These are phyloP conservation scores for Drosophila aldrichi DNA, from an alignment of 2,888 invertebrate species.

Conservation along the genomic window DNA sequence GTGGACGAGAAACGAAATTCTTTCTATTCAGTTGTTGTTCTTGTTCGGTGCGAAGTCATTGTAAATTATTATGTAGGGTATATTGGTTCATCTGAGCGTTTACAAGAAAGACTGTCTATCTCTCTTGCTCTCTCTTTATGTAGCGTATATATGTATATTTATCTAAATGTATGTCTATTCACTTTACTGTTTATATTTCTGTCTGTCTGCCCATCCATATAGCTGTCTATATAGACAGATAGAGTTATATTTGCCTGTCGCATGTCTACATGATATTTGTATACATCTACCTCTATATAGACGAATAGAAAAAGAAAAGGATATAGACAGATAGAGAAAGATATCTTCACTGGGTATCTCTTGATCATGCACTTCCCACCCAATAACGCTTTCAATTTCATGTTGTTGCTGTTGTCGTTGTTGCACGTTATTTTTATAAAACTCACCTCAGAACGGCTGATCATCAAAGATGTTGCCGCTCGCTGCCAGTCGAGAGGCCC, in stretches of 20 bases:
- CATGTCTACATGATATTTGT: not conserved
- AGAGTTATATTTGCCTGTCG: not conserved
- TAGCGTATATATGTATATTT: too few species aligned
- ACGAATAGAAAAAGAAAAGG: too few species aligned
- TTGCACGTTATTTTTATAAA: constrained; percentile 75
- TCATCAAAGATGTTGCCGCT: constrained; percentile 63
- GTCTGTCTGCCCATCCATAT: not conserved
- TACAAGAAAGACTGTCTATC: not conserved
- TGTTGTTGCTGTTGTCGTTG: constrained; percentile 41
- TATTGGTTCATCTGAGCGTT: not conserved
- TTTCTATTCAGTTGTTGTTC: constrained; percentile 46
- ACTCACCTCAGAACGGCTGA: constrained; percentile 82
- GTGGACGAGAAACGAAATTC: constrained; percentile 57
- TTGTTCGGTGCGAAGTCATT: not conserved
- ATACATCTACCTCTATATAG: too few species aligned
- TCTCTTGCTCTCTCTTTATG: too few species aligned
- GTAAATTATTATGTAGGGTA: not conserved
- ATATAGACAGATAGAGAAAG: too few species aligned
- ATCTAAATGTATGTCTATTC: not conserved
- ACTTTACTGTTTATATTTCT: not conserved
- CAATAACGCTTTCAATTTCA: not conserved
- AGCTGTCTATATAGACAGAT: not conserved
- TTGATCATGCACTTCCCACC: not conserved
- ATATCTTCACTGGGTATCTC: constrained; percentile 1
- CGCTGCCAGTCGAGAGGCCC: constrained; percentile 29